Evolutionary conservation across 2,113 vertebrate genomes (phyloP).

Genomic region (Orcinus orca): DNA sequence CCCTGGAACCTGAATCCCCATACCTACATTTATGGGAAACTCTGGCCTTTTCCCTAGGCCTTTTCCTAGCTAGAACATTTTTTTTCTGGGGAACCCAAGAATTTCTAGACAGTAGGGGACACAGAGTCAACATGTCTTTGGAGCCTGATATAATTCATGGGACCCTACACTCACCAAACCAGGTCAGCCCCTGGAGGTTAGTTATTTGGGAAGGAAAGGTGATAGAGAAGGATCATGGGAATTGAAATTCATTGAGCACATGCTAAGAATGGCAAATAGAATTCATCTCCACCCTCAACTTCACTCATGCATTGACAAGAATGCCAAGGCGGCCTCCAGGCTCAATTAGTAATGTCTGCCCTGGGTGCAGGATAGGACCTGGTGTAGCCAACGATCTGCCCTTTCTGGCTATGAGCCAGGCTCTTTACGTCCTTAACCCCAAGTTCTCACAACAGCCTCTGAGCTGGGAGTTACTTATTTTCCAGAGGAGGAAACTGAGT

Average conservation of each 20-base stretch:
- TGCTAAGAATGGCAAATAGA: background rate
- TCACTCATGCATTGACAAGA: background rate
- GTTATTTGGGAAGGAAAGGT: background rate
- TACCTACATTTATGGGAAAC: background rate
- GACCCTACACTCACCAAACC: background rate
- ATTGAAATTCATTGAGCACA: background rate
- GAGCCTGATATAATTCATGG: background rate
- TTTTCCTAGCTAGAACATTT: background rate
- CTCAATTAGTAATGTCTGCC: background rate
- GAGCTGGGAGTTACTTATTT: background rate
- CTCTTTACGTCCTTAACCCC: background rate
- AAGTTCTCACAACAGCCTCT: background rate
- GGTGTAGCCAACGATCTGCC: background rate
- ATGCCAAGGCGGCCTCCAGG: background rate
- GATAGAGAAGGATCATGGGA: background rate
- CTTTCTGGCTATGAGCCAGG: background rate
- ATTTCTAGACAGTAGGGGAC: background rate
- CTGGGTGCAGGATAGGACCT: background rate
- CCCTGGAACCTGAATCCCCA: background rate
- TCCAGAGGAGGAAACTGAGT: background rate
- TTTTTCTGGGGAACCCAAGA: background rate
- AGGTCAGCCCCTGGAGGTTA: background rate
- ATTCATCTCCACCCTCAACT: background rate
- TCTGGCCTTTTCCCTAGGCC: background rate
- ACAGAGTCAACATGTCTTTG: background rate